Percentiles rank a stretch among this genome's conserved stretches.
Evolutionary conservation across 2,888 invertebrate species (phyloP).

Genomic region (Ormyrus rosae): DNA sequence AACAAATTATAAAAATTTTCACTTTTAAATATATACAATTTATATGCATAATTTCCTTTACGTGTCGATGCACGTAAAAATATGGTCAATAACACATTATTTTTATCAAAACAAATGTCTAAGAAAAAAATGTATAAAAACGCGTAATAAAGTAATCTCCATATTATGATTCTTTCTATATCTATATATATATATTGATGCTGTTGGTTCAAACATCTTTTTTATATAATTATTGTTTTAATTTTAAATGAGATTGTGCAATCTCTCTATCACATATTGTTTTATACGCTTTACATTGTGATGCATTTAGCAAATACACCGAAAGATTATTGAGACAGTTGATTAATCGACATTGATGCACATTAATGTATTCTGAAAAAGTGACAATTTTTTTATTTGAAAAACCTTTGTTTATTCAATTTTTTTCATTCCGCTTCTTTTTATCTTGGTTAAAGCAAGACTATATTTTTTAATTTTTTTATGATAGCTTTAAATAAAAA

Average conservation of each 20-base stretch:
- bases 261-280: conserved; percentile 13
- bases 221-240: conserved; percentile 11
- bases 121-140: conserved; percentile 18
- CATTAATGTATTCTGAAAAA: neutral
- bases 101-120: conserved; percentile 12
- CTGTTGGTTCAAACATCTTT: neutral
- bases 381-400: neutral
- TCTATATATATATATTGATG: neutral
- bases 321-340: conserved; percentile 21
- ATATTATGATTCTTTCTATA: conserved; percentile 11
- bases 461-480: too few relatives aligned
- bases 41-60: neutral
- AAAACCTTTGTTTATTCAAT: neutral
- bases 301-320: conserved; percentile 31
- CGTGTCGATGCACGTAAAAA: neutral
- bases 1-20: conserved; percentile 25
- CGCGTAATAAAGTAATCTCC: neutral
- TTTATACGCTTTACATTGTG: conserved; percentile 25
- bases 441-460: too few relatives aligned
- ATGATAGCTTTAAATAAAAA: too few relatives aligned
- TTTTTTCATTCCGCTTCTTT: too few relatives aligned
- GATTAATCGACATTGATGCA: conserved; percentile 14
- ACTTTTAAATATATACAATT: conserved; percentile 8
- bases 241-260: conserved; percentile 11
- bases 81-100: conserved; percentile 25